Conservation (phyloP, 2,888 invertebrate genomes). For the Clistopyga incitator region DNA sequence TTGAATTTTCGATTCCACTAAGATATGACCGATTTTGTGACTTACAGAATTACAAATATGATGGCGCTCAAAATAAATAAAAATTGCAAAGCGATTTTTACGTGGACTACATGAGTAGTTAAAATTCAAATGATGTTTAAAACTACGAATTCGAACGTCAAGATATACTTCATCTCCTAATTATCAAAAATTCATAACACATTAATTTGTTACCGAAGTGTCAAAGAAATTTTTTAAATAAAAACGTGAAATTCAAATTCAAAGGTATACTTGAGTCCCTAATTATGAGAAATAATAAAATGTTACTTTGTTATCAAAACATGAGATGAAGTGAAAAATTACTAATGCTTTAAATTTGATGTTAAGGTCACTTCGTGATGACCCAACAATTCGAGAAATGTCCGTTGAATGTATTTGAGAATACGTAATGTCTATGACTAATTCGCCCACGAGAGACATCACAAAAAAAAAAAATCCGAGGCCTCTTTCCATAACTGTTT, state of each 20-base stretch:
- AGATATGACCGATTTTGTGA: no score
- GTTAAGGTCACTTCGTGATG: not conserved
- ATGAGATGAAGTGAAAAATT: not conserved
- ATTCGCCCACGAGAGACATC: slow-evolving; percentile 43
- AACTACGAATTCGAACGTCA: no score
- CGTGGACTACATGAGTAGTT: not conserved
- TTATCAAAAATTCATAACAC: not conserved
- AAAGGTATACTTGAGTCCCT: not conserved
- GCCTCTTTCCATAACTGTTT: slow-evolving; percentile 45
- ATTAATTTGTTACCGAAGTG: not conserved
- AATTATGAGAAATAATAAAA: not conserved
- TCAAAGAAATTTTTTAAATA: no score
- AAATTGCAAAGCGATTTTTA: not conserved
- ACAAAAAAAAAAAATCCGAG: slow-evolving; percentile 35
- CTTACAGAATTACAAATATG: not conserved
- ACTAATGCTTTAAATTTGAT: not conserved
- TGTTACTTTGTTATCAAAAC: not conserved
- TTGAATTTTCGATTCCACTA: no score
- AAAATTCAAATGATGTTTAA: no score
- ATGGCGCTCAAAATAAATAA: not conserved
- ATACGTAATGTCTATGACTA: slow-evolving; percentile 17
- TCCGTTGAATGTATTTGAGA: not conserved
- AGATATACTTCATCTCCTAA: not conserved
- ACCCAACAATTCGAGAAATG: slow-evolving; percentile 1
- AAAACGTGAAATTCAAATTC: not conserved